Conservation (phyloP, 2,797 vertebrate genomes). For the Benthosema pterotum region DNA sequence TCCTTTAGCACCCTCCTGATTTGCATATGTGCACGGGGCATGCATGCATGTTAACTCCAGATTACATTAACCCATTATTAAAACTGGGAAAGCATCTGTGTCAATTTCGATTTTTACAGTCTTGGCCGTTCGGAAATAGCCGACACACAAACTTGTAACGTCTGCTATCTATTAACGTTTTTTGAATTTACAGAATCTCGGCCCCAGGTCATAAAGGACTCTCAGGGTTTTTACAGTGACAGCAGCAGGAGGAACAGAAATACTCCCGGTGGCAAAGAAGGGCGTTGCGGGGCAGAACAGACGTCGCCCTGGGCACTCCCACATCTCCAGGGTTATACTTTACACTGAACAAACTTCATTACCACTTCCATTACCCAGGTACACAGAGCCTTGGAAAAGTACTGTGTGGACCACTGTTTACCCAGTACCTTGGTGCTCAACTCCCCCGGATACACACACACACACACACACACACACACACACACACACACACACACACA, state of each 20-base stretch:
- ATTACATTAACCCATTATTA: too few species aligned
- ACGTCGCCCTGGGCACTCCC: conserved; percentile 43
- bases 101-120: too few species aligned
- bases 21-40: conserved; percentile 16
- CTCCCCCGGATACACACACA: too few species aligned
- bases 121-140: too few species aligned
- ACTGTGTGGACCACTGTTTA: conserved; percentile 72
- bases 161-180: too few species aligned
- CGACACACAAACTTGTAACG: too few species aligned
- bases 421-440: conserved; percentile 53
- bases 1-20: conserved; percentile 47
- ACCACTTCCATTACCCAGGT: conserved; percentile 71
- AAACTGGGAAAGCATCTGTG: too few species aligned
- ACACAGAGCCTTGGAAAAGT: conserved; percentile 64
- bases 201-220: too few species aligned
- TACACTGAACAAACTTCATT: conserved; percentile 76
- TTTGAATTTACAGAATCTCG: too few species aligned
- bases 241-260: conserved; percentile 54
- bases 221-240: conserved; percentile 36
- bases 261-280: conserved; percentile 13
- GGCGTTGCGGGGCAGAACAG: conserved; percentile 62
- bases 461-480: too few species aligned
- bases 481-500: too few species aligned
- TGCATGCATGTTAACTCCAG: background rate
- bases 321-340: conserved; percentile 65